These are phyloP conservation scores for Jordanella pulchra DNA, from an alignment of 2,797 vertebrate species.

Conservation along the genomic window DNA sequence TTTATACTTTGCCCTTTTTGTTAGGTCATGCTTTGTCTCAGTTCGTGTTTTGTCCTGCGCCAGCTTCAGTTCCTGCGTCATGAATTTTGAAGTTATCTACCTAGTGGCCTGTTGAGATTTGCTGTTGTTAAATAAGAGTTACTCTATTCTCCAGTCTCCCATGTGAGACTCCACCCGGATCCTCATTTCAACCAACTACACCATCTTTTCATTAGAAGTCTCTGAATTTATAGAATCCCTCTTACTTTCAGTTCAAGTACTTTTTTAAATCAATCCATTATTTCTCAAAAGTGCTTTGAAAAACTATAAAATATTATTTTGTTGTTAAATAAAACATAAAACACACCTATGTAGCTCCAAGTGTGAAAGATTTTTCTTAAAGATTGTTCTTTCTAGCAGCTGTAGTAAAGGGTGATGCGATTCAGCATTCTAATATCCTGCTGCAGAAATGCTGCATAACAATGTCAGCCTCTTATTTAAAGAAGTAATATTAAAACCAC, in stretches of 20 bases:
- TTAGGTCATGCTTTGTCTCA: neutral
- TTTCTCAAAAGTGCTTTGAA: no score
- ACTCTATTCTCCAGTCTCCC: neutral
- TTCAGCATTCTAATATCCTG: neutral
- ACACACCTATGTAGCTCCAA: no score
- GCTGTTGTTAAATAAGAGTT: neutral
- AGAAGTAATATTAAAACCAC: neutral
- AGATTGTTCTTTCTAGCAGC: neutral
- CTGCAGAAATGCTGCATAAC: neutral
- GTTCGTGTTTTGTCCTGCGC: neutral
- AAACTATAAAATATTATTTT: no score
- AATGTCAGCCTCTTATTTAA: neutral
- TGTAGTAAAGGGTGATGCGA: neutral
- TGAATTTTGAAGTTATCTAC: neutral
- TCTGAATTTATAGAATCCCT: neutral
- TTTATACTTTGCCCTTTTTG: conserved; percentile 1
- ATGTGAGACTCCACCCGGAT: neutral
- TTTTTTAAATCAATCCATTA: neutral
- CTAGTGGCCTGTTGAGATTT: neutral
- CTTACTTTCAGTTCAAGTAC: neutral
- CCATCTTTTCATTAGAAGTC: neutral
- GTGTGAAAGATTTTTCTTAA: no score
- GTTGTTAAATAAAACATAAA: no score
- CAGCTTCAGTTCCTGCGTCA: neutral
- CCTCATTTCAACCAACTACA: neutral